These are phyloP conservation scores for Diadumene lineata DNA, from an alignment of 92 coral and sea anemone genomes.

Conservation along the genomic window DNA sequence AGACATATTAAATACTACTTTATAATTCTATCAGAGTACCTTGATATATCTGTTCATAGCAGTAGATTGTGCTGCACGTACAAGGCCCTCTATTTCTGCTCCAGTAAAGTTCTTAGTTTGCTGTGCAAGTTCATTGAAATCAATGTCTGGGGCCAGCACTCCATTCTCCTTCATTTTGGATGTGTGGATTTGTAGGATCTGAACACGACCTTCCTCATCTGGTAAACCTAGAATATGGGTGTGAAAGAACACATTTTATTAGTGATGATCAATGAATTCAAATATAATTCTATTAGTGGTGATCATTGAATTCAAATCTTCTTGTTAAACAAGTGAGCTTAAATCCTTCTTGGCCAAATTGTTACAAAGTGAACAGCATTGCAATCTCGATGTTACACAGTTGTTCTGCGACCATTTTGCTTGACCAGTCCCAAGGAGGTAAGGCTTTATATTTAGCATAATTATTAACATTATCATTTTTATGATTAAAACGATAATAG, in stretches of 20 bases:
- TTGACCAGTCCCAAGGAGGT: no score
- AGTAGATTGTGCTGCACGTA: conserved; percentile 96
- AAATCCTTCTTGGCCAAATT: no score
- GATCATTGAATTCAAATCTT: no score
- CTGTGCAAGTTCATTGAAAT: conserved; percentile 74
- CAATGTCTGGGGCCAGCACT: conserved; percentile 77
- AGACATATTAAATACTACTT: no score
- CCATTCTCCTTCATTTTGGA: conserved; percentile 84
- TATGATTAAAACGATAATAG: background rate
- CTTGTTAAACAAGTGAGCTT: no score
- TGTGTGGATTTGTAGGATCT: conserved; percentile 93
- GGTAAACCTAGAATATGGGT: conserved; percentile 76
- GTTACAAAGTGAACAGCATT: no score
- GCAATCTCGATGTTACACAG: no score
- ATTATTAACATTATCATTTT: no score
- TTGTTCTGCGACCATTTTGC: no score
- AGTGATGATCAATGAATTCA: background rate
- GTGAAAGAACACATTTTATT: background rate
- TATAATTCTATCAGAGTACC: no score
- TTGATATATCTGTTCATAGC: conserved; percentile 94
- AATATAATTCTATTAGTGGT: no score
- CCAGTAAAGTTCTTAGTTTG: conserved; percentile 99
- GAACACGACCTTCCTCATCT: conserved; percentile 92
- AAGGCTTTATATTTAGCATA: no score
- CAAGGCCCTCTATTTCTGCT: conserved; percentile 97